Evolutionary conservation across 2,113 vertebrate genomes (phyloP).

Genomic region (Sinosuthora webbiana): DNA sequence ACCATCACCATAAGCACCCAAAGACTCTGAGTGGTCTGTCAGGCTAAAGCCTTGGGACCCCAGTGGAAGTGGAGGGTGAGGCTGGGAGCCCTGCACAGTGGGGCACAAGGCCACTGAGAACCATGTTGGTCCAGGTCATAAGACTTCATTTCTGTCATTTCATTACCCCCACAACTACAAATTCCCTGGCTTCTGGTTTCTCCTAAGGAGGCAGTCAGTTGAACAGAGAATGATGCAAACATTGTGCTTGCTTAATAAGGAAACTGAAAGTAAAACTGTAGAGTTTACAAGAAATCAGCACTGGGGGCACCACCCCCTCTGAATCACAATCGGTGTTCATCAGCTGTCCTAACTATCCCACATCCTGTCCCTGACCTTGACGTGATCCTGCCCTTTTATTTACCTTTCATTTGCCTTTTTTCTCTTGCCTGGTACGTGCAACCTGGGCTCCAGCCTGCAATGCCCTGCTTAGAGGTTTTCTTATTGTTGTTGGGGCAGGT

Average conservation of each 20-base stretch:
- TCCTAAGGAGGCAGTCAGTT: fast-evolving
- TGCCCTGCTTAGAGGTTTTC: background rate
- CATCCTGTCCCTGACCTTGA: too few relatives aligned
- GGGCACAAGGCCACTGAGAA: fast-evolving
- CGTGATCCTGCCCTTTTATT: fast-evolving
- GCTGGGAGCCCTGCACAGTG: fast-evolving
- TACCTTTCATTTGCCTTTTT: background rate
- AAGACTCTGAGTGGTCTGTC: background rate
- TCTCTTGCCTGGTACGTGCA: fast-evolving
- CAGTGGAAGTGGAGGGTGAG: background rate
- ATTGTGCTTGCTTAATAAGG: background rate
- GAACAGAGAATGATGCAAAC: background rate
- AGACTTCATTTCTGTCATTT: background rate
- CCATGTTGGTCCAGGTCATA: fast-evolving
- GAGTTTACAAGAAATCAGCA: background rate
- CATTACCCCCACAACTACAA: background rate
- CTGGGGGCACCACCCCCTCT: fast-evolving
- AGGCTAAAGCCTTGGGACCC: background rate
- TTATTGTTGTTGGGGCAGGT: background rate
- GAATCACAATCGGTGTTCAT: fast-evolving
- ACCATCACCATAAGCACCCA: background rate
- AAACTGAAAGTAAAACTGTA: background rate
- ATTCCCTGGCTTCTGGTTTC: background rate
- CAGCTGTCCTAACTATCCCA: background rate
- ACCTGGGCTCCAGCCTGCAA: background rate